Evolutionary conservation across 2,888 invertebrate genomes (phyloP), one percentile per base, ranked within the genome.

Genomic region (Apotomis capreana): DNA sequence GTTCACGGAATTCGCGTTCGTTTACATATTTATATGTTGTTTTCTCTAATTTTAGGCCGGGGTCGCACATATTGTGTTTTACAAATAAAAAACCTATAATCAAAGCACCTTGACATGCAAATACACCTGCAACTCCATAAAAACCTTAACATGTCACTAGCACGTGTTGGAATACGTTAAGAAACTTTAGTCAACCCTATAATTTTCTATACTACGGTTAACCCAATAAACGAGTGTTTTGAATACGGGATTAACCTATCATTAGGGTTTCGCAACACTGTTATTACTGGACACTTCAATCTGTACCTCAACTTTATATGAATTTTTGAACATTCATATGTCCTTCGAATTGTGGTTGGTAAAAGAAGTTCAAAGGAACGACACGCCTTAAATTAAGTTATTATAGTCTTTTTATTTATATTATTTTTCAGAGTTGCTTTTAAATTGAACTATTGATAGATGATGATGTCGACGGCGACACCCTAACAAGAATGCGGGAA

Each of bases 191-290:
- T 46, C 3, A 3, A 40, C 15, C 26, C 26, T 64, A 49, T 64
- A 37, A 63, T 64, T 70, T 40, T 0, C 15, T 6, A 9, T 3
- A 10, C 59, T 64, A 15, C 59, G 46, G 36, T 65, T 59, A 70
- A 54, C 46, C 46, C 12, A 70, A 65, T 70, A 65, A 59, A 60
- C 64, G 44, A 54, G 64, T 59, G 59, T 65, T 54, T 65, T 70
- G 70, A 70, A 64, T 64, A 59, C 26, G 36, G 13, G 49, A 64
- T 70, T 44, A 59, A 70, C 70, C 70, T 59, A 9, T 65, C 49
- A 70, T 70, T 64, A 59, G 10, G 44, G 51, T 65, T 65, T 64
- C 59, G 70, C 70, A 70, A 59, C 70, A 36, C 64, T 59, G 10
- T 70, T 44, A 65, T 70, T 70, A 70, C 51, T 37, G 13, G 44